phyloP scores from a whole-genome alignment of 2,888 invertebrate genomes.

The Schizotus pectinicornis region DNA sequence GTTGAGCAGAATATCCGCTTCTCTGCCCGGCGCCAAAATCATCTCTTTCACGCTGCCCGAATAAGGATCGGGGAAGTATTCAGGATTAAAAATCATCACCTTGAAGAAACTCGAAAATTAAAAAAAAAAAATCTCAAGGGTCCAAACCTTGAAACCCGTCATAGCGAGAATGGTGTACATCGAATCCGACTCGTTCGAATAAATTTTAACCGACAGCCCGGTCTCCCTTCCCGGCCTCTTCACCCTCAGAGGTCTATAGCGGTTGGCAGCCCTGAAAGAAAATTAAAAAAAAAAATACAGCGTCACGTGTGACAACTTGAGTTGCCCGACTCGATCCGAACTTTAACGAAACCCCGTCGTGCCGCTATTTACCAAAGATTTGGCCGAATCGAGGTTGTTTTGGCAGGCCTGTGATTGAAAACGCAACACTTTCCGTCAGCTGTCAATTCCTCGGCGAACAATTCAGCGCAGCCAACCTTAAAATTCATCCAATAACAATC shows the following conservation, averaged over 20 bases:
- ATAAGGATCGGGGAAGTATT: slow-evolving; percentile 65
- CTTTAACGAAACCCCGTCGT: no score
- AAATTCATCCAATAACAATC: slow-evolving; percentile 62
- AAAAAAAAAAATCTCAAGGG: no score
- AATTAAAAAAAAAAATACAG: no score
- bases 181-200: slow-evolving; percentile 56
- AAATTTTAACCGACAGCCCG: slow-evolving; percentile 47
- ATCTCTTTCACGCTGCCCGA: slow-evolving; percentile 61
- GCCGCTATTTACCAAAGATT: no score
- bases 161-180: slow-evolving; percentile 61
- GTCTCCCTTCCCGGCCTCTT: slow-evolving; percentile 49
- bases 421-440: slow-evolving; percentile 67
- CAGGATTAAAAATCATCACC: slow-evolving; percentile 64
- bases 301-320: no score
- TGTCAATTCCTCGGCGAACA: slow-evolving; percentile 65
- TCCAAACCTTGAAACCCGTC: slow-evolving; percentile 60
- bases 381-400: no score
- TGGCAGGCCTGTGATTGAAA: slow-evolving; percentile 63
- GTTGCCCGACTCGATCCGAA: no score
- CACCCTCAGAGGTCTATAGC: not conserved
- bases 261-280: no score
- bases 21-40: slow-evolving; percentile 44
- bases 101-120: slow-evolving; percentile 44
- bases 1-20: slow-evolving; percentile 40
- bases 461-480: slow-evolving; percentile 57